These are phyloP conservation scores for Drosophila serrata DNA, from an alignment of 1,140 invertebrate species.

Conservation along the genomic window DNA sequence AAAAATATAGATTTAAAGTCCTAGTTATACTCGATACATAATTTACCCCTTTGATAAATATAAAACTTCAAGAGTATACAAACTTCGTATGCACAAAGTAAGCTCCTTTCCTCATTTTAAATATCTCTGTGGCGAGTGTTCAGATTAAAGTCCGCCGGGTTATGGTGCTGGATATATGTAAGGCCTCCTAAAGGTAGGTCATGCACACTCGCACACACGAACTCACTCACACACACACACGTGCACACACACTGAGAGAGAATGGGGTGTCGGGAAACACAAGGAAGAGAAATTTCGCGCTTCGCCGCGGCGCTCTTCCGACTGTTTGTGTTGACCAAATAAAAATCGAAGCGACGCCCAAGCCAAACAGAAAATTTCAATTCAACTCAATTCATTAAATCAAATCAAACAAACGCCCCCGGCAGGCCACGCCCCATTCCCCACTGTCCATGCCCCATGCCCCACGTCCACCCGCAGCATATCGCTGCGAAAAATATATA, in stretches of 20 bases:
- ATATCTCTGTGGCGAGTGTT: not conserved
- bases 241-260: not conserved
- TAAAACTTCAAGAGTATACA: not conserved
- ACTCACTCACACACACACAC: not conserved
- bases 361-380: constrained; percentile 32
- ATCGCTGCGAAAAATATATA: not conserved
- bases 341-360: constrained; percentile 39
- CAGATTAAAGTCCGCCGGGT: constrained; percentile 4
- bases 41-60: too few relatives aligned
- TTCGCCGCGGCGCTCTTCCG: constrained; percentile 10
- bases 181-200: constrained; percentile 51
- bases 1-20: too few relatives aligned
- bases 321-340: constrained; percentile 52
- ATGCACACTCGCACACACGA: constrained; percentile 21
- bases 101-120: not conserved
- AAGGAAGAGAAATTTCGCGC: constrained; percentile 60
- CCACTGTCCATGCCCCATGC: too few relatives aligned
- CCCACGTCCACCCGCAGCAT: constrained; percentile 14
- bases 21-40: not conserved
- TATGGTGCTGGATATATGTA: not conserved
- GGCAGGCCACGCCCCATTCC: not conserved
- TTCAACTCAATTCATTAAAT: constrained; percentile 41
- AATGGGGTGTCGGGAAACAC: constrained; percentile 16
- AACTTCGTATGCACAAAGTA: not conserved
- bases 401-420: constrained; percentile 27